A percentile compares a stretch with the other conserved stretches of the same genome.
These are phyloP conservation scores for Lordiphosa collinella DNA, from an alignment of 1,140 invertebrate genomes.

Conservation along the genomic window DNA sequence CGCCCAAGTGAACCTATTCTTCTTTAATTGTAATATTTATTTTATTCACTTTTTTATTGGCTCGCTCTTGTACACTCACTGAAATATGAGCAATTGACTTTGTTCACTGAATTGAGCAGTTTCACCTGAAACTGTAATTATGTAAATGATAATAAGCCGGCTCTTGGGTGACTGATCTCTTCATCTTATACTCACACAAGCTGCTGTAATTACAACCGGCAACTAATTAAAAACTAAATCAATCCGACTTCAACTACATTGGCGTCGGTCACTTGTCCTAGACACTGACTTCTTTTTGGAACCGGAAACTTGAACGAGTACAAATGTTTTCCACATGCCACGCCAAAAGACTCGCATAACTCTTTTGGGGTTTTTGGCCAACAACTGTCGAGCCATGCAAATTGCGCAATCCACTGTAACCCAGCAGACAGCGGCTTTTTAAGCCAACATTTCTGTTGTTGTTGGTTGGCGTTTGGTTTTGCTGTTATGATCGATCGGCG, in stretches of 20 bases:
- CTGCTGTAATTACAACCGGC: neutral
- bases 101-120: too few species aligned
- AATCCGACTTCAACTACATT: constrained; percentile 11
- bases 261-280: constrained; percentile 57
- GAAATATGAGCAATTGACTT: too few species aligned
- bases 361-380: constrained; percentile 32
- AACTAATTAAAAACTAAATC: constrained; percentile 6
- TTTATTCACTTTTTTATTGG: too few species aligned
- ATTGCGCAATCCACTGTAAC: constrained; percentile 51
- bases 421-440: too few species aligned
- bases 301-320: constrained; percentile 57
- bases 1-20: too few species aligned
- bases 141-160: constrained; percentile 7
- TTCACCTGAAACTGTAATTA: constrained; percentile 6
- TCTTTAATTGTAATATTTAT: too few species aligned
- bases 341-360: constrained; percentile 50
- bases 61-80: too few species aligned
- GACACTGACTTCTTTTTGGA: constrained; percentile 65
- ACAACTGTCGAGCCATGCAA: constrained; percentile 56
- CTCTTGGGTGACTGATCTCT: too few species aligned
- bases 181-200: too few species aligned
- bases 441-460: constrained; percentile 35
- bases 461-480: constrained; percentile 15
- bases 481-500: constrained; percentile 72
- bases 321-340: constrained; percentile 24